These are phyloP conservation scores for Callaeas wilsoni DNA, from an alignment of 2,113 vertebrate genomes.

Conservation along the genomic window DNA sequence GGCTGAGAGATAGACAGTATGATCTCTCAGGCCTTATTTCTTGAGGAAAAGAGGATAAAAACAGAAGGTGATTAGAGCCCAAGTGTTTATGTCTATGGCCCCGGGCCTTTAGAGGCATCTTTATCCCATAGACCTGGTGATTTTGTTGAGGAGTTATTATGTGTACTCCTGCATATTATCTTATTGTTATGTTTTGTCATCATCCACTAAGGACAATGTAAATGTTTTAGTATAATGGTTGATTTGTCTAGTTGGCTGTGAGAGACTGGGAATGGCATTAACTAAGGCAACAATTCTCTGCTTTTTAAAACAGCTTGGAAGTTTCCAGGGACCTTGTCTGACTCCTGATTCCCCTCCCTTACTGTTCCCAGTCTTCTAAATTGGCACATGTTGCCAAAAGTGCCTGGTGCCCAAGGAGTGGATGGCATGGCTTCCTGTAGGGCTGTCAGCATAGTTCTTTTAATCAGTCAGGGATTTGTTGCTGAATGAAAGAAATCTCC, in stretches of 20 bases:
- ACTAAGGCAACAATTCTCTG: not conserved
- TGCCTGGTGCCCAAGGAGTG: not conserved
- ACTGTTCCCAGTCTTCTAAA: not conserved
- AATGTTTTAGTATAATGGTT: not conserved
- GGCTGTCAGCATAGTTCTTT: conserved; percentile 3
- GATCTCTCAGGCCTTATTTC: not conserved
- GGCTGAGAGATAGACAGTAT: not conserved
- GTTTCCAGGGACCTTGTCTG: conserved; percentile 1
- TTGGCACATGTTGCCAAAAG: not conserved
- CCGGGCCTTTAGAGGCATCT: not conserved
- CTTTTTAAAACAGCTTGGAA: not conserved
- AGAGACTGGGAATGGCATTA: not conserved
- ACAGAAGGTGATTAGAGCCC: not conserved
- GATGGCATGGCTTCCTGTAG: not conserved
- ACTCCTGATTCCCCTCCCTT: not conserved
- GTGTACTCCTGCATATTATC: not conserved
- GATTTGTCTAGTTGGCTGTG: not conserved
- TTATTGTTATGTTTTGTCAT: not conserved
- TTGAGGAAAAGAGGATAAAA: conserved; percentile 1
- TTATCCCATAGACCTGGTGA: not conserved
- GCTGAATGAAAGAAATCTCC: conserved; percentile 17
- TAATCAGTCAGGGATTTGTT: conserved; percentile 20
- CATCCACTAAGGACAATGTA: not conserved
- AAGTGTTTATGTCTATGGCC: not conserved
- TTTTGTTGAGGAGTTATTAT: not conserved